These are phyloP conservation scores for Otolemur garnettii DNA, from an alignment of 2,113 vertebrate genomes.

Conservation along the genomic window DNA sequence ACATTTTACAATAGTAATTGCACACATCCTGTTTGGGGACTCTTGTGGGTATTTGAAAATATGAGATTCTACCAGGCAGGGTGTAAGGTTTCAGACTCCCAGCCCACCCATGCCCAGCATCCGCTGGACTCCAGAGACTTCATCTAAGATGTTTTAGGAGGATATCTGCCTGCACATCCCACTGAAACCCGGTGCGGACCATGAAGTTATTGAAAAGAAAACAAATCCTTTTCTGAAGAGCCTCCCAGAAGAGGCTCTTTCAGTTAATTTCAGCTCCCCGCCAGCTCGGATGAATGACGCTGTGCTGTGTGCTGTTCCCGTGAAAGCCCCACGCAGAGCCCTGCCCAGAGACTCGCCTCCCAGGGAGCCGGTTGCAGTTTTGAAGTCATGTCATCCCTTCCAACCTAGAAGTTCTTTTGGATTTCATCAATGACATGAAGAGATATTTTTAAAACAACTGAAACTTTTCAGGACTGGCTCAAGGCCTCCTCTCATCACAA, in stretches of 20 bases:
- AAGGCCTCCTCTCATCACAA: not conserved
- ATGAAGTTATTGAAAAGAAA: conserved; percentile 54
- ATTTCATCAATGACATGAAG: conserved; percentile 47
- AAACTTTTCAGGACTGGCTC: not conserved
- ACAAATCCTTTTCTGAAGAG: conserved; percentile 64
- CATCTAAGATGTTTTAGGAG: not conserved
- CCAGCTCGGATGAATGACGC: conserved; percentile 47
- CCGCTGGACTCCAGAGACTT: not conserved
- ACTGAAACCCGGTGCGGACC: not conserved
- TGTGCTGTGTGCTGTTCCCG: not conserved
- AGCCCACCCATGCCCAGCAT: not conserved
- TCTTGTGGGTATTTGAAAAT: conserved; percentile 43
- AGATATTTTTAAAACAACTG: conserved; percentile 73
- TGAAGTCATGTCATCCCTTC: conserved; percentile 37
- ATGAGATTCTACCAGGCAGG: not conserved
- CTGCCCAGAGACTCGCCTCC: conserved; percentile 49
- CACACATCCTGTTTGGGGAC: conserved; percentile 39
- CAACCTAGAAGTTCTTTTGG: conserved; percentile 50
- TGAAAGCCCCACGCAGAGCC: rapidly evolving
- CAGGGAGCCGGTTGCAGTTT: not conserved
- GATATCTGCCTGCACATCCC: not conserved
- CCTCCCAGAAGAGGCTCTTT: conserved; percentile 66
- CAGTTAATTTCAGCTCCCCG: conserved; percentile 56
- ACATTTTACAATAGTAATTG: conserved; percentile 48
- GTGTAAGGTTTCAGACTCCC: not conserved